phyloP scores from a whole-genome alignment of 2,888 invertebrate species.

The Ypsolopha sequella region DNA sequence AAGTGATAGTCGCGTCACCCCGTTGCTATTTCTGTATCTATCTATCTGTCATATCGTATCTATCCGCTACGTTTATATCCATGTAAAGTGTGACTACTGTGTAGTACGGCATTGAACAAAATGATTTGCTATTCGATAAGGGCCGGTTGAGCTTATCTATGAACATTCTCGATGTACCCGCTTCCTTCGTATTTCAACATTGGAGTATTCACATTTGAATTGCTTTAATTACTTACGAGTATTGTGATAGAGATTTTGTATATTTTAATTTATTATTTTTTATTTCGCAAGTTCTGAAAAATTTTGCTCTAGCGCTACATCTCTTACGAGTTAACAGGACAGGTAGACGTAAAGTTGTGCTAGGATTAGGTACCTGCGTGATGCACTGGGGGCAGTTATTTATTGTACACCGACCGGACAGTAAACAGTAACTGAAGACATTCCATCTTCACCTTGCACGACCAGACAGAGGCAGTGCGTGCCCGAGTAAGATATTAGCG shows the following conservation, averaged over 20 bases:
- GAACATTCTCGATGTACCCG: slow-evolving; percentile 31
- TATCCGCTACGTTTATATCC: slow-evolving; percentile 26
- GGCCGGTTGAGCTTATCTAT: slow-evolving; percentile 14
- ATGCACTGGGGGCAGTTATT: slow-evolving; percentile 45
- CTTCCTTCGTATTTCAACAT: slow-evolving; percentile 58
- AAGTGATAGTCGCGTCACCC: slow-evolving; percentile 47
- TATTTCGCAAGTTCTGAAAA: slow-evolving; percentile 62
- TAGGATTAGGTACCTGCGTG: slow-evolving; percentile 43
- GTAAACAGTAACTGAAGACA: slow-evolving; percentile 24
- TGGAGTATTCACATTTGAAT: slow-evolving; percentile 69
- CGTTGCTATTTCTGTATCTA: slow-evolving; percentile 23
- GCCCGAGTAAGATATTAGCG: slow-evolving; percentile 70
- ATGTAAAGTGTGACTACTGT: slow-evolving; percentile 46
- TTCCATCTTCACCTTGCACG: slow-evolving; percentile 37
- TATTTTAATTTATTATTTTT: slow-evolving; percentile 71
- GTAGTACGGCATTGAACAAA: slow-evolving; percentile 31
- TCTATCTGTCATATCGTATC: slow-evolving; percentile 21
- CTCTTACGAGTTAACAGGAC: slow-evolving; percentile 53
- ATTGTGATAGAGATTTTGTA: slow-evolving; percentile 72
- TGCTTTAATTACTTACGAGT: slow-evolving; percentile 72
- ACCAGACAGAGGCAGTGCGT: slow-evolving; percentile 29
- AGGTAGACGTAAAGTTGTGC: slow-evolving; percentile 58
- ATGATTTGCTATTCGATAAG: slow-evolving; percentile 3
- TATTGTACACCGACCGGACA: slow-evolving; percentile 23
- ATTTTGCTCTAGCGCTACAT: slow-evolving; percentile 58